A percentile compares a stretch with the other conserved stretches of the same genome.
Evolutionary conservation across 1,140 invertebrate genomes (phyloP).

Genomic region (Pseudobourletiella spinata): DNA sequence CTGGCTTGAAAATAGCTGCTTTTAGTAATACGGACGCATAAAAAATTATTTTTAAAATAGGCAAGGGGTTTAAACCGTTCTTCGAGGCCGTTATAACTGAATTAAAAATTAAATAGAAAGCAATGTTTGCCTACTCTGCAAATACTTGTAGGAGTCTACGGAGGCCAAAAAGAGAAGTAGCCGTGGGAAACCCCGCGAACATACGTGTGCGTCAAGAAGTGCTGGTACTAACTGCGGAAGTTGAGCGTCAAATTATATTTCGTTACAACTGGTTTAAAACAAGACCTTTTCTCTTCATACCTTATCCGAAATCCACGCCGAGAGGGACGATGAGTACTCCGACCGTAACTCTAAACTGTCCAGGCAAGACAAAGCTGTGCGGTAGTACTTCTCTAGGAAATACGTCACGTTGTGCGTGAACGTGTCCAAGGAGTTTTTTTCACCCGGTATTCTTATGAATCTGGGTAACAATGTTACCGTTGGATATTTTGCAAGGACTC

Average conservation of each 20-base stretch:
- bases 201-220: neutral
- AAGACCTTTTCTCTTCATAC: no score
- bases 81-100: constrained; percentile 8
- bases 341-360: neutral
- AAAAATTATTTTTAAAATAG: neutral
- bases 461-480: neutral
- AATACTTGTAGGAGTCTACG: neutral
- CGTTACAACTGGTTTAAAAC: no score
- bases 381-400: neutral
- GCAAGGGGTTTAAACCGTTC: neutral
- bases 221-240: neutral
- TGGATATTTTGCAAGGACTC: neutral
- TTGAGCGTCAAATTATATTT: neutral
- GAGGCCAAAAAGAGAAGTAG: neutral
- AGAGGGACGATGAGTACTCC: neutral
- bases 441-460: neutral
- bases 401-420: neutral
- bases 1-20: neutral
- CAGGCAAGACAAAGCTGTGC: neutral
- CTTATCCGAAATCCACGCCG: neutral
- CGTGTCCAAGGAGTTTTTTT: neutral
- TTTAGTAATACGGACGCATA: neutral
- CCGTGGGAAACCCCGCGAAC: neutral
- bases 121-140: neutral
- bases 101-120: neutral